Base-by-base conservation (phyloP, 2,113 vertebrate genomes). In the Pagrus major region DNA sequence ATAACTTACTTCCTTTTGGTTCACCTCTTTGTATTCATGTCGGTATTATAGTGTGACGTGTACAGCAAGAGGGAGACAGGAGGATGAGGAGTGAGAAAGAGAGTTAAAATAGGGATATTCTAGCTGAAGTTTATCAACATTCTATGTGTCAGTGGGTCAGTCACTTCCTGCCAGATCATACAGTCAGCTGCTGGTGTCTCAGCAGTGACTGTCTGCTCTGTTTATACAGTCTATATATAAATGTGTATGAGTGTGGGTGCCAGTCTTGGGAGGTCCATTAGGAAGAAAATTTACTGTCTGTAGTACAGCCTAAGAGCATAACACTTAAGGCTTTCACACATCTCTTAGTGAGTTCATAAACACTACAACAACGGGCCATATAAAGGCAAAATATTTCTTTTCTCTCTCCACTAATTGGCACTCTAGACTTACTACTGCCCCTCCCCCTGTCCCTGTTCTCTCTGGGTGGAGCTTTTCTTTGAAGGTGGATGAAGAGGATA, bases 131-230 rank as follows among this genome's bases (percentile, higher is more conserved):
- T 76, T 44, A 44, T 71, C 56, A 29, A 64, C 52, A 52, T 67
- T 51, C 11, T 47, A 29, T 89, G 82, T 86, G 82, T 85, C 88
- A 91, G 39, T 89, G 74, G 78, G 85, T 85, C 69, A 79, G 69
- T 84, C 63, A 89, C 89, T 91, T 93, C 89, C 91, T 89, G 84
- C 76, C 72, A 31, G 66, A 74, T 88, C 66, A 44, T 47, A 42
- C 14, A 86, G 88, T 90, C 90, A 81, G 78, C 42, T 44, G 42
- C 44, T 69, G 54, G 51, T 86, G 81, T 75, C 61, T 91, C 78
- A 85, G 56, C 60, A 18, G 54, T 86, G 76, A 83, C 72, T 78
- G 29, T 37, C 41, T 20, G 52, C 55, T 85, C n/a, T 87, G 46
- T 88, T 73, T 86, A 66, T n/a, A 80, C 33, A 60, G 55, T 76